A percentile compares a stretch with the other conserved stretches of the same genome.
Conservation (phyloP, 1,140 invertebrate genomes). For the Cheumatopsyche charites region DNA sequence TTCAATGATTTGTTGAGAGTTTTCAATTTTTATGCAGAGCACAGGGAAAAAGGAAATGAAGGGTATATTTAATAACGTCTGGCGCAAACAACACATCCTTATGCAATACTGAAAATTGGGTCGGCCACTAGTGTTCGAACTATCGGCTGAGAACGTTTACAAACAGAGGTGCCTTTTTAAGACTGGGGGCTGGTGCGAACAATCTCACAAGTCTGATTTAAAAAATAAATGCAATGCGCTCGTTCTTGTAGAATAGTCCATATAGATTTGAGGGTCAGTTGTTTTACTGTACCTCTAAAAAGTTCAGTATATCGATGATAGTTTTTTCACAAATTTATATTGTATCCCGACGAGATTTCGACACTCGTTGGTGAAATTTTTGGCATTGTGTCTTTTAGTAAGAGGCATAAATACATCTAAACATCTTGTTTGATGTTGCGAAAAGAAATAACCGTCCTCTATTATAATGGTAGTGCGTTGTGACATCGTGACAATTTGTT, state of each 20-base stretch:
- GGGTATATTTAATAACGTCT: too few species aligned
- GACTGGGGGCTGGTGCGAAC: conserved; percentile 49
- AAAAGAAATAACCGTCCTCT: conserved; percentile 28
- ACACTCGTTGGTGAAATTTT: too few species aligned
- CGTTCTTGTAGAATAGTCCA: conserved; percentile 44
- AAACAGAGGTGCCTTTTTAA: conserved; percentile 51
- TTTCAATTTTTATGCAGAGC: too few species aligned
- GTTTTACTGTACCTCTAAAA: background rate
- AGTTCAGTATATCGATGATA: background rate
- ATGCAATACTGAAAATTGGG: conserved; percentile 3
- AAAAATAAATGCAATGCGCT: conserved; percentile 45
- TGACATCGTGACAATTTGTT: background rate
- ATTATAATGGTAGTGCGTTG: conserved; percentile 5
- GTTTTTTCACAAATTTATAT: conserved; percentile 15
- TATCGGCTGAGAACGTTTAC: conserved; percentile 38
- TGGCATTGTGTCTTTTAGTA: too few species aligned
- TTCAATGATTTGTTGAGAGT: too few species aligned
- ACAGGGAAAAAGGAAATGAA: too few species aligned
- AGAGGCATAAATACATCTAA: too few species aligned
- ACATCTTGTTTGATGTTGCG: background rate
- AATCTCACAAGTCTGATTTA: conserved; percentile 49
- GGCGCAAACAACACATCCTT: conserved; percentile 19
- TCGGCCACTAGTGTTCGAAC: background rate
- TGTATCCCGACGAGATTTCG: too few species aligned
- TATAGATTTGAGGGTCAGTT: conserved; percentile 6